These are phyloP conservation scores for Doris montereyensis DNA, from an alignment of 2,888 invertebrate species.

Conservation along the genomic window DNA sequence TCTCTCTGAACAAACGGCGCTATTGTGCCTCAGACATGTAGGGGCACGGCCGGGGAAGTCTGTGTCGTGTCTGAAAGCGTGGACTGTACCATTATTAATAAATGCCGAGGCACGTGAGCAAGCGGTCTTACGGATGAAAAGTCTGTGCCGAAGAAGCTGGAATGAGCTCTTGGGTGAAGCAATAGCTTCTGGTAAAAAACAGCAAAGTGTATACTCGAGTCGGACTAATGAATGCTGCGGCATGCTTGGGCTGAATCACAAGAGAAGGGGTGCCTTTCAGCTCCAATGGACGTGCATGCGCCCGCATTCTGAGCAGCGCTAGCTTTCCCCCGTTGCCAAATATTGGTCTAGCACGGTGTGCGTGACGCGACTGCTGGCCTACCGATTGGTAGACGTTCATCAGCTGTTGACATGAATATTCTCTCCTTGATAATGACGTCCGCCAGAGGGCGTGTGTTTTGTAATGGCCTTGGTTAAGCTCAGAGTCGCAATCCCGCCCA, in stretches of 20 bases:
- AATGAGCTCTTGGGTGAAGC: neutral
- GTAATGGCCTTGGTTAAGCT: conserved; percentile 16
- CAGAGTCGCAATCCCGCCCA: neutral
- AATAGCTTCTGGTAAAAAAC: neutral
- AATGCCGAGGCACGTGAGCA: too few relatives aligned
- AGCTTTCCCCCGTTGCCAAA: conserved; percentile 13
- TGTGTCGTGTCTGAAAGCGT: too few relatives aligned
- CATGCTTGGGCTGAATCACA: conserved; percentile 2
- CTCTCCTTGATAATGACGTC: conserved; percentile 33
- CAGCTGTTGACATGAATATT: conserved; percentile 41
- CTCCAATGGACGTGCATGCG: conserved; percentile 26
- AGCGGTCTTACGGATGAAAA: too few relatives aligned
- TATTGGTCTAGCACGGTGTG: conserved; percentile 30
- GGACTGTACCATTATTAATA: too few relatives aligned
- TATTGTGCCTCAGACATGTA: too few relatives aligned
- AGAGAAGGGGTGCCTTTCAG: neutral
- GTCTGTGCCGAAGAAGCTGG: neutral
- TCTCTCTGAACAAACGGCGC: too few relatives aligned
- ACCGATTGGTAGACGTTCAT: conserved; percentile 28
- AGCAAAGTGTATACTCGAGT: neutral
- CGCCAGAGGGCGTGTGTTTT: conserved; percentile 35
- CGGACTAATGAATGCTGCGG: conserved; percentile 29
- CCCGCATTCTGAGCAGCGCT: conserved; percentile 15
- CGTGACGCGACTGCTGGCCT: conserved; percentile 35
- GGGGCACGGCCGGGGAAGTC: too few relatives aligned